Evolutionary conservation across 2,797 vertebrate genomes (phyloP).

Genomic region (Pseudomugil gertrudae): DNA sequence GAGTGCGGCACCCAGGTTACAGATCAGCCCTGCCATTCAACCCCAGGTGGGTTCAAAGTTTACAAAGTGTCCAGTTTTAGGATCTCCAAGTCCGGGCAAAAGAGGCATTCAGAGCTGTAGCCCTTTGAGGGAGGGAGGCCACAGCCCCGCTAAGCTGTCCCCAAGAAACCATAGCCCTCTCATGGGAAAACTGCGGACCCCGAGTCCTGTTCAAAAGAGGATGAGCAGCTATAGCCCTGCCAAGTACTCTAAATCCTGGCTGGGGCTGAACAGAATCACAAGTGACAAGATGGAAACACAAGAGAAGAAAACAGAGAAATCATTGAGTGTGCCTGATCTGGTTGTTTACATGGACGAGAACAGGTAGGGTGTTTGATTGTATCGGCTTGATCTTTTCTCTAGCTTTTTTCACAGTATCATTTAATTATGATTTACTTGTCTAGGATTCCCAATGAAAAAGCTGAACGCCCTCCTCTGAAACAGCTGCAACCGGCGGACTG

Average conservation of each 20-base stretch:
- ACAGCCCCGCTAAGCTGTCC: constrained; percentile 51
- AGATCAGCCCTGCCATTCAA: constrained; percentile 27
- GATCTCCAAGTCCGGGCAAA: constrained; percentile 57
- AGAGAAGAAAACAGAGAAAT: constrained; percentile 44
- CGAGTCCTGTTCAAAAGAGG: constrained; percentile 59
- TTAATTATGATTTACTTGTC: neutral
- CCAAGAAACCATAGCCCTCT: constrained; percentile 50
- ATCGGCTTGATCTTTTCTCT: neutral
- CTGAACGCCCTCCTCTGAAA: constrained; percentile 32
- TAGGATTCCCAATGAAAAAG: constrained; percentile 38
- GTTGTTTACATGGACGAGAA: constrained; percentile 58
- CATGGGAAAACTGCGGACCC: constrained; percentile 38
- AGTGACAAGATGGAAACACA: constrained; percentile 43
- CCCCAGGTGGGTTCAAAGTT: constrained; percentile 17
- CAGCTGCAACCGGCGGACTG: constrained; percentile 29
- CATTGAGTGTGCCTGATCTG: constrained; percentile 71
- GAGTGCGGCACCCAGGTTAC: constrained; percentile 14
- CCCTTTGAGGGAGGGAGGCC: constrained; percentile 36
- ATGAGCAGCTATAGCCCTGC: constrained; percentile 41
- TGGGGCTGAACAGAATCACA: constrained; percentile 50
- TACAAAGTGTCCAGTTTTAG: constrained; percentile 30
- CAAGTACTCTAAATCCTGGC: constrained; percentile 61
- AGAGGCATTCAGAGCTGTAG: constrained; percentile 38
- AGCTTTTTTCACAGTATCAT: neutral
- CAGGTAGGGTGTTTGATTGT: constrained; percentile 50